Conservation (phyloP, 1,140 invertebrate genomes). For the Pseudoatta argentina region DNA sequence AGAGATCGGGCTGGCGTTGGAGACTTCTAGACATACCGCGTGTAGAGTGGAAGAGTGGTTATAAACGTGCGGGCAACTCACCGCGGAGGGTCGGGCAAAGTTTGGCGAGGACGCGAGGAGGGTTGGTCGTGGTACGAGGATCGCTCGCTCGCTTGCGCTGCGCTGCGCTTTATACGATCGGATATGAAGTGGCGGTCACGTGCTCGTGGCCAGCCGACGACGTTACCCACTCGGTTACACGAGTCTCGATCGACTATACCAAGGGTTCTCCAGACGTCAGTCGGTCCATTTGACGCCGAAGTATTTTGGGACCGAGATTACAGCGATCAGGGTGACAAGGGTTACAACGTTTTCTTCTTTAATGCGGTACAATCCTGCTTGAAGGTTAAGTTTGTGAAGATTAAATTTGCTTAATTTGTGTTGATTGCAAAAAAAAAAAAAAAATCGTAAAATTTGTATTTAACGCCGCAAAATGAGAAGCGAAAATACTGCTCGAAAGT, state of each 20-base stretch:
- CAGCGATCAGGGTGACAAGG: neutral
- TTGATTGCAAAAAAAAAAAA: neutral
- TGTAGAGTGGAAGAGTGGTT: slow-evolving; percentile 70
- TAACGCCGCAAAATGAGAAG: neutral
- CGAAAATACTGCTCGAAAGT: neutral
- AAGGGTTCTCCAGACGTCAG: slow-evolving; percentile 27
- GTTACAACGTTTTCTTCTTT: neutral
- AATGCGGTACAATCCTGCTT: neutral
- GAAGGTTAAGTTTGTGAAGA: neutral
- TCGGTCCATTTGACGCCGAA: slow-evolving; percentile 39
- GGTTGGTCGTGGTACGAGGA: slow-evolving; percentile 8
- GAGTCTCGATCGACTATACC: slow-evolving; percentile 44
- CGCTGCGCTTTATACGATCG: slow-evolving; percentile 70
- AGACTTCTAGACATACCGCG: slow-evolving; percentile 74
- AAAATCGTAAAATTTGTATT: neutral
- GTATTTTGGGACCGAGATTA: slow-evolving; percentile 37
- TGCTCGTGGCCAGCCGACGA: slow-evolving; percentile 57
- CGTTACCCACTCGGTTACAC: slow-evolving; percentile 63
- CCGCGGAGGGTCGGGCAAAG: slow-evolving; percentile 65
- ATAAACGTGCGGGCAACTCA: slow-evolving; percentile 73
- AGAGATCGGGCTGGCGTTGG: slow-evolving; percentile 64
- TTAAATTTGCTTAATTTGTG: neutral
- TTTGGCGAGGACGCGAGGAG: slow-evolving; percentile 56
- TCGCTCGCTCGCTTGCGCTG: slow-evolving; percentile 36
- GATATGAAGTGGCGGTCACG: slow-evolving; percentile 77